Conservation (phyloP, 2,797 vertebrate genomes). For the Eulemur rubriventer region DNA sequence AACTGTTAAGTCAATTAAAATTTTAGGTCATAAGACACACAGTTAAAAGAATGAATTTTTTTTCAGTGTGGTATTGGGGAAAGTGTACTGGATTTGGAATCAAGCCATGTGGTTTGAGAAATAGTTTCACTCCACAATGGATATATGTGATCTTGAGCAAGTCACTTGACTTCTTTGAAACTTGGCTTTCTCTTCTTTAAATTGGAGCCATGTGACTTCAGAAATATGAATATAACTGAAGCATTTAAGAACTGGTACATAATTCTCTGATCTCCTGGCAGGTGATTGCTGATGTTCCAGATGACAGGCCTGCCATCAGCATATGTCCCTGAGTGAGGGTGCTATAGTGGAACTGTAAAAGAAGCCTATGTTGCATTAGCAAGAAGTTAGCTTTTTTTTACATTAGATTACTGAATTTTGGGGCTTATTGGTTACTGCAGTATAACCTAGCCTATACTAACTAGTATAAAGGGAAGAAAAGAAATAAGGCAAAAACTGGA, state of each 20-base stretch:
- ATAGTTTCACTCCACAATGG: background rate
- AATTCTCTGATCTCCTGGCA: background rate
- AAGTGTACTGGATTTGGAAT: background rate
- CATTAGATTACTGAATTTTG: background rate
- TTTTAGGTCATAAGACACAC: background rate
- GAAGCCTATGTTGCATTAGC: background rate
- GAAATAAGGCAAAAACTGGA: background rate
- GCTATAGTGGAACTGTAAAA: background rate
- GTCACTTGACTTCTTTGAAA: background rate
- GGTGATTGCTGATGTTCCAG: background rate
- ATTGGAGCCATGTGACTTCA: background rate
- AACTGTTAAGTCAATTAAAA: background rate
- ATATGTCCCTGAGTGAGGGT: background rate
- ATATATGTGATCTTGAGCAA: background rate
- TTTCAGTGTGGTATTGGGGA: background rate
- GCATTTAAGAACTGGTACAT: background rate
- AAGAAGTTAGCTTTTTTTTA: constrained; percentile 3
- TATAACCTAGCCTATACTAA: background rate
- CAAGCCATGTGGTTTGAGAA: background rate
- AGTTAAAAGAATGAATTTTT: background rate
- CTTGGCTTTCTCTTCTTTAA: background rate
- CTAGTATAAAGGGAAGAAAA: background rate
- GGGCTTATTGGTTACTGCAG: background rate
- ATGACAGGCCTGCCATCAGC: background rate
- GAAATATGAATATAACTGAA: background rate